Evolutionary conservation across 2,797 vertebrate species (phyloP).

Genomic region (Xenops minutus): DNA sequence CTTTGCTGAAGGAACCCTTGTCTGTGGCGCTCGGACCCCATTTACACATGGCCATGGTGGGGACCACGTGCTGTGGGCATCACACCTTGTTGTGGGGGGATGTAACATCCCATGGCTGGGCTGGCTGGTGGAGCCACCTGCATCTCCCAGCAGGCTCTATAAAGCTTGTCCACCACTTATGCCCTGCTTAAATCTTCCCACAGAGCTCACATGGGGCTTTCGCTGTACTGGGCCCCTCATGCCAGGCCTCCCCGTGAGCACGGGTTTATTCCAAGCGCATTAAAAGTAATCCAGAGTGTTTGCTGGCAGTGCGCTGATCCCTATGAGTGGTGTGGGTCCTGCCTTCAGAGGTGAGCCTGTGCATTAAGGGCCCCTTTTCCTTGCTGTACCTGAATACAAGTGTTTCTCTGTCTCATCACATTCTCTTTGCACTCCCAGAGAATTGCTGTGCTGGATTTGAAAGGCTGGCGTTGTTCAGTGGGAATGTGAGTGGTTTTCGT

Average conservation of each 20-base stretch:
- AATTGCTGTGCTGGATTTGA: not conserved
- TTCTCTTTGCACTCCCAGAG: not conserved
- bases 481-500: not conserved
- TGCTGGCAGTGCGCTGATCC: not conserved
- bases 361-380: not conserved
- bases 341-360: not conserved
- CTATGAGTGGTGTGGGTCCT: rapidly evolving
- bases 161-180: rapidly evolving
- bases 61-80: rapidly evolving
- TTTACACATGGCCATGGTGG: rapidly evolving
- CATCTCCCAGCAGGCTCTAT: not conserved
- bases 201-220: not conserved
- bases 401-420: not conserved
- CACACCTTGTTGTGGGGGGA: rapidly evolving
- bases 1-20: rapidly evolving
- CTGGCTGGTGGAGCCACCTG: not conserved
- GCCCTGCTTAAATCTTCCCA: not conserved
- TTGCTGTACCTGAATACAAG: not conserved
- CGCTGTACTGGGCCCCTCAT: not conserved
- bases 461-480: not conserved
- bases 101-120: rapidly evolving
- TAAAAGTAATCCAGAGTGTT: conserved; percentile 3
- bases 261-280: not conserved
- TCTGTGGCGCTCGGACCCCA: rapidly evolving
- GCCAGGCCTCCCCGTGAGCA: not conserved